Conservation (phyloP, 2,888 invertebrate species). For the Lasioglossum leucozonium region DNA sequence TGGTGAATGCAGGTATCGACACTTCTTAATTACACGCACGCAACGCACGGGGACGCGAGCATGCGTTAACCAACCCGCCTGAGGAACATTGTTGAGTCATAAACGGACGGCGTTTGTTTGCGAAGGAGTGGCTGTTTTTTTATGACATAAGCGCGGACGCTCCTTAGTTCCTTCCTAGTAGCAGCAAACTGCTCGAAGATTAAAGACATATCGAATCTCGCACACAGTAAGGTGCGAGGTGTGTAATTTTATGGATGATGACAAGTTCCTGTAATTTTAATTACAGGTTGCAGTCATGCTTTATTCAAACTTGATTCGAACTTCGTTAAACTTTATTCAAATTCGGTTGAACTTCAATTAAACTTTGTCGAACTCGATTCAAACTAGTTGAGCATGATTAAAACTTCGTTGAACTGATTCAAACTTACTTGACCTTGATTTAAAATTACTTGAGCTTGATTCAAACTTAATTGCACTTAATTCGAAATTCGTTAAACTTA, state of each 20-base stretch:
- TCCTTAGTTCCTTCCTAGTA: not conserved
- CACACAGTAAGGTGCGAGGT: too few relatives aligned
- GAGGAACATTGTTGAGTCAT: not conserved
- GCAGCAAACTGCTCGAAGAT: not conserved
- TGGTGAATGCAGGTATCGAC: constrained; percentile 47
- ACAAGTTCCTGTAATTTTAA: too few relatives aligned
- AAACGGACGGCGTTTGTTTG: not conserved
- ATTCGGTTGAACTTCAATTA: too few relatives aligned
- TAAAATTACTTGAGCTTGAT: not conserved
- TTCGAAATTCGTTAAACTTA: not conserved
- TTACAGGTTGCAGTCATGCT: too few relatives aligned
- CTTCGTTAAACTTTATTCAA: too few relatives aligned
- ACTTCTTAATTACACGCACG: constrained; percentile 51
- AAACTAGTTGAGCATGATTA: too few relatives aligned
- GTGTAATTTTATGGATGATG: too few relatives aligned
- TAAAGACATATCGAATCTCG: too few relatives aligned
- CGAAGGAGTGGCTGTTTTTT: not conserved
- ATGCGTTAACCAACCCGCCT: not conserved
- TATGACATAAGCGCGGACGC: not conserved
- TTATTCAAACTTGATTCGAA: too few relatives aligned
- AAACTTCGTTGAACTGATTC: too few relatives aligned
- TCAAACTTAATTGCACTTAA: not conserved
- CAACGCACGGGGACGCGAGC: not conserved
- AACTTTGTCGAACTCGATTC: not conserved
- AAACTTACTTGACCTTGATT: not conserved